Evolutionary conservation across 2,113 vertebrate species (phyloP).

Genomic region (Leucosticte australis): DNA sequence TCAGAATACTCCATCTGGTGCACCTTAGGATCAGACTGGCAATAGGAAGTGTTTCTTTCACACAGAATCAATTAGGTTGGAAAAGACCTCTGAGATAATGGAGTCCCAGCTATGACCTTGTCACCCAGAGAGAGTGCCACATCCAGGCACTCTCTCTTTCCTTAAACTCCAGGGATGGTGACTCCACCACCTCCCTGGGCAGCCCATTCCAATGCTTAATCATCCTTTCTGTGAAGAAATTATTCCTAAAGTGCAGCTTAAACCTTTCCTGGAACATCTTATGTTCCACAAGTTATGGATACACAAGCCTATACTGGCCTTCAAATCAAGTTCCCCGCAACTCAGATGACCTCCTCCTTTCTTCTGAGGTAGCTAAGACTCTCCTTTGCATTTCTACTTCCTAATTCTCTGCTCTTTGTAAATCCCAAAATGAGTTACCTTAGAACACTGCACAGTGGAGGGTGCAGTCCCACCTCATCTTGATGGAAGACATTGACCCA

Average conservation of each 20-base stretch:
- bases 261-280: neutral
- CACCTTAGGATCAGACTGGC: neutral
- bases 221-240: neutral
- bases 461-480: neutral
- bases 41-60: neutral
- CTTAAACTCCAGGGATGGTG: neutral
- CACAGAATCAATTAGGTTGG: neutral
- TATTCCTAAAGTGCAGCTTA: neutral
- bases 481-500: neutral
- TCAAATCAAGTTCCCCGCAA: neutral
- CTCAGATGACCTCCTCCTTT: neutral
- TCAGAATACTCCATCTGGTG: neutral
- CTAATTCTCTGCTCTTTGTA: neutral
- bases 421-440: neutral
- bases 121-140: neutral
- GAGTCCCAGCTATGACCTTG: no score
- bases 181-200: neutral
- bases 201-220: neutral
- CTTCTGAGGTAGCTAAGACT: neutral
- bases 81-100: neutral
- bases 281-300: neutral
- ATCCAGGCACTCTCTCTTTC: neutral
- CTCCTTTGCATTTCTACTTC: neutral
- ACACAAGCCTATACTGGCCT: neutral
- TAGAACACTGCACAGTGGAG: no score